A percentile compares a stretch with the other conserved stretches of the same genome.
Evolutionary conservation across 2,113 vertebrate genomes (phyloP).

Genomic region (Macrotus californicus): DNA sequence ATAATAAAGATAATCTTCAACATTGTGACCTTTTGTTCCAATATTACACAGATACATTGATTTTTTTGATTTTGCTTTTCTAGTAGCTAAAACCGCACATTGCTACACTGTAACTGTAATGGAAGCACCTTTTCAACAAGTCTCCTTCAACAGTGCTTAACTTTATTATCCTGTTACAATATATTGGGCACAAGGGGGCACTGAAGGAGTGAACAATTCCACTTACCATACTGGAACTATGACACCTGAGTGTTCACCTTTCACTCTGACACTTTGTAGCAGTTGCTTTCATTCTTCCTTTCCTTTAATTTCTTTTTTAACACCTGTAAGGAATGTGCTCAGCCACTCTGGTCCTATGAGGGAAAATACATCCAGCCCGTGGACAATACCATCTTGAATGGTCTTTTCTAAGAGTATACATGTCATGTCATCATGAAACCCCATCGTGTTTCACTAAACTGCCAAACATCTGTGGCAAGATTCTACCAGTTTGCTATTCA

Average conservation of each 20-base stretch:
- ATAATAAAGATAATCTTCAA: neutral
- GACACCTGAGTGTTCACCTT: neutral
- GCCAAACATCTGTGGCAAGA: neutral
- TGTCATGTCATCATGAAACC: neutral
- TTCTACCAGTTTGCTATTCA: neutral
- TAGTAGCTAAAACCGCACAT: neutral
- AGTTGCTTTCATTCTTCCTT: neutral
- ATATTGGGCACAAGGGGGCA: conserved; percentile 56
- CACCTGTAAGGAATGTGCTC: neutral
- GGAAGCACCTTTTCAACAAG: neutral
- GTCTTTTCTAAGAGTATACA: neutral
- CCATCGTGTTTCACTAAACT: neutral
- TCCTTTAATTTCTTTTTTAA: neutral
- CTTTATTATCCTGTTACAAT: conserved; percentile 21
- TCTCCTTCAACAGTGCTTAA: neutral
- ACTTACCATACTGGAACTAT: neutral
- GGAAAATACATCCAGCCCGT: neutral
- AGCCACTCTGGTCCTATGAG: neutral
- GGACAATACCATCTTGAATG: neutral
- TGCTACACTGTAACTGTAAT: neutral
- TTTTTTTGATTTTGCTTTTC: conserved; percentile 10
- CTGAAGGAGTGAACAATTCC: conserved; percentile 60
- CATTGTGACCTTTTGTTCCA: neutral
- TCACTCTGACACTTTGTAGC: neutral
- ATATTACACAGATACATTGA: neutral